Base-by-base conservation (phyloP, 2,797 vertebrate genomes). In the Cynopterus sphinx region DNA sequence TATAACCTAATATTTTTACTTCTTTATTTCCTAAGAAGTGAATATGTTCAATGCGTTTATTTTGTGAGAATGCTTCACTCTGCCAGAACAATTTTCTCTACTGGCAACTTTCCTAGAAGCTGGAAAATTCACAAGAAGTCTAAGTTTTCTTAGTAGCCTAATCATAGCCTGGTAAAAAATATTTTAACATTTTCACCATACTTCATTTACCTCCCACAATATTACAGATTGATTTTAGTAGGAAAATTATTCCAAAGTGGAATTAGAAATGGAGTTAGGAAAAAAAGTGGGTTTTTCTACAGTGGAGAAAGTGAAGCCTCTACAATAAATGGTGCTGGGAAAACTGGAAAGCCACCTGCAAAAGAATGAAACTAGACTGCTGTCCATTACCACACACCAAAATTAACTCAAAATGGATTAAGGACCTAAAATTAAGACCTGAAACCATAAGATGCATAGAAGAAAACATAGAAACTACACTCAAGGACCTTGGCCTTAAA, bases 51-150 rank as follows among this genome's bases (percentile, higher is more conserved):
- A 7, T 57, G 24, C 4, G 31, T 87, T 87, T 4, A 53, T 94
- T 91, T 88, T 55, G 3, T 49, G 41, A 89, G 31, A 89, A 21
- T 63, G 2, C 33, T n/a, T 85, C 31, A 24, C 59, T 74, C 31
- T 31, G 22, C 3, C 3, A 55, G 41, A 79, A 91, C 24, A 77
- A 57, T 85, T 41, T 86, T 81, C 51, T 74, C 7, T 51, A 26
- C 49, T 87, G 74, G 15, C 49, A 93, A 87, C 87, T 93, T 93
- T 77, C 57, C 33, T 86, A 8, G 21, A 84, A 91, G 26, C 53
- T 67, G 3, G 31, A 78, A 2, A 77, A 65, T 73, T 82, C 61
- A 87, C 21, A 70, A 93, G 65, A 89, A 84, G 26, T 43, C 22
- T 43, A 82, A 10, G 3, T 57, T 91, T 92, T 68, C 26, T 84